Evolutionary conservation across 2,797 vertebrate species (phyloP), one percentile per base, ranked within the genome.

Genomic region (Linurgus olivaceus): DNA sequence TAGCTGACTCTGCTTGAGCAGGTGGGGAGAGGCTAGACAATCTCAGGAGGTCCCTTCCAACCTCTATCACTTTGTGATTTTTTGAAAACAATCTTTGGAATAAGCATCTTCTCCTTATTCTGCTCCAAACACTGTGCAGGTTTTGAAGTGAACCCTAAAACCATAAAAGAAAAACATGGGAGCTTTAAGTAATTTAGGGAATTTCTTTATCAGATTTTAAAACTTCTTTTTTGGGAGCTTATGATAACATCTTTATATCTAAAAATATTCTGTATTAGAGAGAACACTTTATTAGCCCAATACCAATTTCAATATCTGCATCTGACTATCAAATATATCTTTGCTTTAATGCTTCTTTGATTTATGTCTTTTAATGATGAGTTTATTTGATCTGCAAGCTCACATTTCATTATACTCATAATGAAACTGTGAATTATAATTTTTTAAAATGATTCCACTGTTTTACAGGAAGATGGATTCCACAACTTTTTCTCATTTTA

Each of bases 281-380:
- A n/a, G 35, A 86, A 78, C 8, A 17, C n/a, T 81, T 93, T 95
- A 81, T 90, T 83, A 93, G 35, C 8, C 17, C 13, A 65, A 62
- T 37, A 75, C 4, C 15, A 62, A 66, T 90, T 86, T 75, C 62
- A 70, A 10, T 82, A 94, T 94, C 73, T 84, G 14, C 21, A 72
- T 92, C 44, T 81, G 54, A 88, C 65, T 83, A 73, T 86, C 66
- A 78, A 55, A 75, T 77, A 71, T 2, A 3, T 65, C 25, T 90
- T 48, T 80, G 55, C 28, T 88, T 93, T 81, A 78, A 84, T 23
- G 28, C 3, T 86, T 73, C 91, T 91, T 92, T 94, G 62, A 91
- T 88, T 86, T 42, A 18, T 11, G 7, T 24, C 18, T 90, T 95
- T 86, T 90, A 84, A 88, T 55, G 58, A 88, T 45, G 66, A 65